Base-by-base conservation (phyloP, 2,888 invertebrate species). In the Tinea semifulvella region DNA sequence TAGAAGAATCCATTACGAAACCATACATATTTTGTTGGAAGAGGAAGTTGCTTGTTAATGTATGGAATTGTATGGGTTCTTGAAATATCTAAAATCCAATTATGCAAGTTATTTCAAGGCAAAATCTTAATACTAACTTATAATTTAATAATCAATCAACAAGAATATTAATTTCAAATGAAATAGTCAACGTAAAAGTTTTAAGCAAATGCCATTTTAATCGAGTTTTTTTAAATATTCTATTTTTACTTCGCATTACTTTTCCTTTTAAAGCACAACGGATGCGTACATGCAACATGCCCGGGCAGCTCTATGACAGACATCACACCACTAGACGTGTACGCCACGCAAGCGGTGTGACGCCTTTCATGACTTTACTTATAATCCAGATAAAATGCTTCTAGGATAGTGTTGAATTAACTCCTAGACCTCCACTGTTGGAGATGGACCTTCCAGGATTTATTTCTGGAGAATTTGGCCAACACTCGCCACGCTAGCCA, bases 11-110 rank as follows among this genome's bases (percentile, higher is more conserved):
- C 73, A 67, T 61, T 56, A 56, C 63, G 62, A 65, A 65, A 65
- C 68, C 74, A 76, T 68, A 71, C 77, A 75, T 74, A 68, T 13
- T 3, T 59, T 56, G 57, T 60, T 76, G 69, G 71, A 72, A 73
- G 69, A 75, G 79, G 79, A 80, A 79, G 79, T 80, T 80, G 79
- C 77, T 66, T 61, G 65, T 53, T 52, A 69, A 68, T 69, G 75
- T 71, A 70, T 73, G 75, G 62, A 65, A 60, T 61, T 63, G 65
- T 62, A 65, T 64, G 80, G 80, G 68, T 79, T 79, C 77, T 56
- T 47, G 31, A 31, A 20, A 14, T 40, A 40, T 22, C 20, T 11
- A 10, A 42, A 42, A 42, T 36, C n/a, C 13, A 40, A 22, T 13
- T 14, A 4, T 13, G 45, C 43, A 35, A 40, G 45, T 42, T 48